Evolutionary conservation across 2,888 invertebrate genomes (phyloP).

Genomic region (Nomada goodeniana): DNA sequence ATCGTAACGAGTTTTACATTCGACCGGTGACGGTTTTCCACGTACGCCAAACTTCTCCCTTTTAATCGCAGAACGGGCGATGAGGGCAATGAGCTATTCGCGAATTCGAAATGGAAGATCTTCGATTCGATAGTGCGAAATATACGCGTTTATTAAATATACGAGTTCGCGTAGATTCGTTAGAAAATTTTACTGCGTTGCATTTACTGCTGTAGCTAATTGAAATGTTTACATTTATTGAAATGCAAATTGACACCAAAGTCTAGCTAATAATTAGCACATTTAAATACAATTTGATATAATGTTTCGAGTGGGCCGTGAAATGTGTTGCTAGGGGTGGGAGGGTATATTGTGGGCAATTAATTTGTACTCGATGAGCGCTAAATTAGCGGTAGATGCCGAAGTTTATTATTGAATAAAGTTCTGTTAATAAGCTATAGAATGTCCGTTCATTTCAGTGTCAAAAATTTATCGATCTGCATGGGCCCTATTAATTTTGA

Average conservation of each 20-base stretch:
- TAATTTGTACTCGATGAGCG: background rate
- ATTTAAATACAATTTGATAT: background rate
- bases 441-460: too few relatives aligned
- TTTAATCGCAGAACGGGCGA: background rate
- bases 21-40: background rate
- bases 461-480: too few relatives aligned
- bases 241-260: background rate
- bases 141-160: too few relatives aligned
- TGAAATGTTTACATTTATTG: too few relatives aligned
- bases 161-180: background rate
- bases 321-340: background rate
- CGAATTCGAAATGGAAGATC: background rate
- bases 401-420: background rate
- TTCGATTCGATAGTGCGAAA: too few relatives aligned
- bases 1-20: slow-evolving; percentile 16
- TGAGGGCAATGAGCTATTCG: background rate
- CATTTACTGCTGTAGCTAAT: background rate
- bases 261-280: background rate
- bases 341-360: background rate
- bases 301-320: background rate
- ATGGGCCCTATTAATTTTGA: too few relatives aligned
- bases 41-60: background rate
- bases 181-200: background rate
- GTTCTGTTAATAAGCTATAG: too few relatives aligned
- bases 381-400: background rate